These are phyloP conservation scores for Thamnophis elegans DNA, from an alignment of 2,797 vertebrate genomes.

Conservation along the genomic window DNA sequence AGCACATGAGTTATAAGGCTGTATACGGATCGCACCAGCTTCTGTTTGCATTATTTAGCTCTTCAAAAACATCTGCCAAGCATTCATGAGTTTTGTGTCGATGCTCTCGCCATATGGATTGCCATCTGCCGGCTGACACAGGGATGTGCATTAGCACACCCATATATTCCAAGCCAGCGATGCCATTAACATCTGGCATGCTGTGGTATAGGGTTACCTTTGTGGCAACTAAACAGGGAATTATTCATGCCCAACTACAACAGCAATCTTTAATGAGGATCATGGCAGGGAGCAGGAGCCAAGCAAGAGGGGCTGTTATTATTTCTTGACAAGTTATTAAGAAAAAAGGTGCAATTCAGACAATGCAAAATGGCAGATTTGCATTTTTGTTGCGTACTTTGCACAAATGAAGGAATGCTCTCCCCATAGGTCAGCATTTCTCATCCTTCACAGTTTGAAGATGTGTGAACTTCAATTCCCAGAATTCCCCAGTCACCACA, in stretches of 20 bases:
- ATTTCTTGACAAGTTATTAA: not conserved
- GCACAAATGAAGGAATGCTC: not conserved
- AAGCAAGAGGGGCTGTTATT: not conserved
- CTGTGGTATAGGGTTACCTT: slow-evolving; percentile 42
- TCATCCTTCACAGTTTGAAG: not conserved
- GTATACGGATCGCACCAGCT: slow-evolving; percentile 50
- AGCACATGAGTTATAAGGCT: slow-evolving; percentile 42
- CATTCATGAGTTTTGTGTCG: slow-evolving; percentile 61
- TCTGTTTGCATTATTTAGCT: slow-evolving; percentile 67
- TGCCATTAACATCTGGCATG: slow-evolving; percentile 53
- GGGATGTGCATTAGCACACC: slow-evolving; percentile 38
- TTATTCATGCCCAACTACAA: slow-evolving; percentile 55
- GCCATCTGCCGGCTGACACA: slow-evolving; percentile 59
- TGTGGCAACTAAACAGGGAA: slow-evolving; percentile 36
- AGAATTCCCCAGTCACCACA: not conserved
- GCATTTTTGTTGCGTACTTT: not conserved
- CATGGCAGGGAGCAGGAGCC: not conserved
- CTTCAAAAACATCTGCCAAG: slow-evolving; percentile 65
- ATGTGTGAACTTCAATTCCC: not conserved
- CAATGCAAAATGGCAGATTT: not conserved
- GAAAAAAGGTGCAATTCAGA: not conserved
- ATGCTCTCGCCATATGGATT: slow-evolving; percentile 60
- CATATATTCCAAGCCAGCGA: slow-evolving; percentile 48
- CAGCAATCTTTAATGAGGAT: slow-evolving; percentile 19
- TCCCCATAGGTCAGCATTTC: not conserved